phyloP scores from a whole-genome alignment of 2,888 invertebrate genomes.

The Lasioglossum lativentre region DNA sequence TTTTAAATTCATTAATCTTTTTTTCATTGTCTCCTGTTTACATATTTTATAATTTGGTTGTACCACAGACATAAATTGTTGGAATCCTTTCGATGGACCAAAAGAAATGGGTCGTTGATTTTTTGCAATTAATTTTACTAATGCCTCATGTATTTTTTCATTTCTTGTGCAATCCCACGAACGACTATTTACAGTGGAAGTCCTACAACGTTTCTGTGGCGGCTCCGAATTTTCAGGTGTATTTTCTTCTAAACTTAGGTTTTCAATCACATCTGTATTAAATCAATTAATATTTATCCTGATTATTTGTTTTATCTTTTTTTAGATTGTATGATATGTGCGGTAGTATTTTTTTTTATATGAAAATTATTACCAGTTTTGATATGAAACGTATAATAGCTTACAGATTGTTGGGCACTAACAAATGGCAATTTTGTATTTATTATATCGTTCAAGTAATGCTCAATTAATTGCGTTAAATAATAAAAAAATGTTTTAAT shows the following conservation, averaged over 20 bases:
- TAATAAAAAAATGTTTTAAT: too few species aligned
- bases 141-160: not conserved
- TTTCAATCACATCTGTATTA: not conserved
- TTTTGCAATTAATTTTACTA: constrained; percentile 1
- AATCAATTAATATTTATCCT: too few species aligned
- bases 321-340: too few species aligned
- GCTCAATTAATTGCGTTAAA: too few species aligned
- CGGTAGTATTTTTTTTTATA: too few species aligned
- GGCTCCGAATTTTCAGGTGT: not conserved
- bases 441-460: too few species aligned
- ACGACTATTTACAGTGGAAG: not conserved
- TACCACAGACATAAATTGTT: not conserved
- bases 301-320: not conserved
- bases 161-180: not conserved
- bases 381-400: too few species aligned
- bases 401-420: too few species aligned
- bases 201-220: not conserved
- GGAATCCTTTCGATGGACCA: not conserved
- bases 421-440: too few species aligned
- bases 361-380: too few species aligned
- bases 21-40: not conserved
- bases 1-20: not conserved
- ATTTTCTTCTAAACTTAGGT: not conserved
- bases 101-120: not conserved
- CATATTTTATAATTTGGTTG: not conserved